Evolutionary conservation across 2,888 invertebrate genomes (phyloP).

Genomic region (Phania funesta): DNA sequence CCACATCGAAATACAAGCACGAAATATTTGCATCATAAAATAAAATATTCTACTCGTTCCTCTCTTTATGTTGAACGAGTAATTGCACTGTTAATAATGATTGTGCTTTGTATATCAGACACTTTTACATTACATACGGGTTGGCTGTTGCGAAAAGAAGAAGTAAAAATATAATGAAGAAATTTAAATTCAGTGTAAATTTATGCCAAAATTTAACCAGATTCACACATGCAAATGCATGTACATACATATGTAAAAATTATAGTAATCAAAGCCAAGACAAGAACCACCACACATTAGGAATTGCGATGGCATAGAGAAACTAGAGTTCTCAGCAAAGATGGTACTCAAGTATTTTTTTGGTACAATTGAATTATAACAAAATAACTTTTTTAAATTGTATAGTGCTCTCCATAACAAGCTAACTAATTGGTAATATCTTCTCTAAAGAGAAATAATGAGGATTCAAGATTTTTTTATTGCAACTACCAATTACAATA

Average conservation of each 20-base stretch:
- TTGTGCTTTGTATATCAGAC: not conserved
- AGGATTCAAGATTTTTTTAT: too few relatives aligned
- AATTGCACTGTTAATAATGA: not conserved
- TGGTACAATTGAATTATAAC: too few relatives aligned
- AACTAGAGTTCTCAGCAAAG: not conserved
- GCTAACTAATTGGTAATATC: too few relatives aligned
- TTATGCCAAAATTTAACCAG: slow-evolving; percentile 68
- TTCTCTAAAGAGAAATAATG: too few relatives aligned
- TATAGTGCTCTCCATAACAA: too few relatives aligned
- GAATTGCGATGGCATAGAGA: not conserved
- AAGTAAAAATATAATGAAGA: slow-evolving; percentile 65
- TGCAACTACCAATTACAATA: too few relatives aligned
- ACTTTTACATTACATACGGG: not conserved
- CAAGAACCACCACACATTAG: too few relatives aligned
- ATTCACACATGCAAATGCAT: slow-evolving; percentile 15
- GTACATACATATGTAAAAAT: not conserved
- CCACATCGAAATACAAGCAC: not conserved
- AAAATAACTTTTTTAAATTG: not conserved
- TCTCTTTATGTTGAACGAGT: not conserved
- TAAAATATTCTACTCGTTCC: slow-evolving; percentile 11
- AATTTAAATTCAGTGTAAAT: slow-evolving; percentile 70
- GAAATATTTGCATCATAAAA: slow-evolving; percentile 7
- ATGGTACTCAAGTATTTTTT: not conserved
- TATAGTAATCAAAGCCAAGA: not conserved
- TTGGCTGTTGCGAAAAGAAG: not conserved